Base-by-base conservation (phyloP, 2,113 vertebrate genomes). In the Oncorhynchus nerka region DNA sequence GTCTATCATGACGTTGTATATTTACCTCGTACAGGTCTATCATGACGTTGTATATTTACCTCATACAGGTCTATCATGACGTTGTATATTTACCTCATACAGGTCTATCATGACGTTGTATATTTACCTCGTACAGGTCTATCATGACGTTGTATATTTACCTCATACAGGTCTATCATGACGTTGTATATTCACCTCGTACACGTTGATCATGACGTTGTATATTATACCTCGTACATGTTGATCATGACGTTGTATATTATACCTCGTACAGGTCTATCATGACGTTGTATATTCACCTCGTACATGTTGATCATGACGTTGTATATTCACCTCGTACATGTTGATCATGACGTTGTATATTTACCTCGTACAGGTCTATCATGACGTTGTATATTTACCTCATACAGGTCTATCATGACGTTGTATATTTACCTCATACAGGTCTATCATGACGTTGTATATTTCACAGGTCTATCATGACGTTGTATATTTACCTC, bases 381-480 rank as follows among this genome's bases (percentile, higher is more conserved):
- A 39, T 39, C 7, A 39, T 39, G 34, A 8, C 34, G 34, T 8
- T 16, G 49, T 12, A 51, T 88, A 68, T 79, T 88, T 95, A 99
- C 98, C 96, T 99, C 98, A 83, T 99, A 99, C 74, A 99, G 96
- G 92, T 99, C 97, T 1, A 99, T 96, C 97, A 99, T 99, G 84
- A 98, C 92, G 4, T 99, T 99, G 34, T 4, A 30, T 4, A 30
- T 30, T 30, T 30, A 30, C 30, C 30, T 0, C 30, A 4, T 30
- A 30, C 0, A 30, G 4, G 4, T 30, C 0, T 0, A 39, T 39
- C 34, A 39, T 9, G 7, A 39, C 34, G 0, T 9, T 9, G 34
- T 39, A 39, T 9, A 39, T 39, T 39, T n/a, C n/a, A n/a, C n/a
- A n/a, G n/a, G n/a, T n/a, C n/a, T n/a, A n/a, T n/a, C n/a, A n/a